Evolutionary conservation across 1,140 invertebrate genomes (phyloP).

Genomic region (Pseudomyrmex cubaensis): DNA sequence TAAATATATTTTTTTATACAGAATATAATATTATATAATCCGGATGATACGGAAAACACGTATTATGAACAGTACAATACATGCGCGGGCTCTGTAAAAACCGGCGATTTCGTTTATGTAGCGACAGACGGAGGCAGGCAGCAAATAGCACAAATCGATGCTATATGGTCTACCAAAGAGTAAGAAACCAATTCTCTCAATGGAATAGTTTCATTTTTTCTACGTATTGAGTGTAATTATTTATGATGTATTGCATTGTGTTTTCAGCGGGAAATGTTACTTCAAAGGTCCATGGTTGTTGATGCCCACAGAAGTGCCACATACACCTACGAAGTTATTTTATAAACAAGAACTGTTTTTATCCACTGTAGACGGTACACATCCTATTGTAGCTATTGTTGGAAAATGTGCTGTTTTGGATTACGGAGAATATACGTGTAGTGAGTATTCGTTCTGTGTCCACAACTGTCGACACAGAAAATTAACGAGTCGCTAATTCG

Average conservation of each 20-base stretch:
- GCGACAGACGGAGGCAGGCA: conserved; percentile 94
- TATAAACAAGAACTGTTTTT: conserved; percentile 98
- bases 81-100: conserved; percentile 93
- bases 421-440: conserved; percentile 95
- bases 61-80: conserved; percentile 98
- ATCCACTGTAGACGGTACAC: conserved; percentile 96
- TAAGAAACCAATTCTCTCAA: conserved; percentile 82
- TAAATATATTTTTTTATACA: conserved; percentile 79
- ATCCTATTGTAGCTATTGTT: conserved; percentile 95
- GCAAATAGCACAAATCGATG: conserved; percentile 96
- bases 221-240: background rate
- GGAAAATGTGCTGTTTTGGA: conserved; percentile 96
- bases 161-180: conserved; percentile 96
- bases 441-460: conserved; percentile 86
- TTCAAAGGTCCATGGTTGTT: conserved; percentile 98
- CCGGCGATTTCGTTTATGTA: conserved; percentile 97
- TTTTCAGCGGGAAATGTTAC: conserved; percentile 92
- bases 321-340: conserved; percentile 91
- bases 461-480: too few species aligned
- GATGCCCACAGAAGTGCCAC: conserved; percentile 93
- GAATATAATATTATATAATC: conserved; percentile 90
- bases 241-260: conserved; percentile 22
- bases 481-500: too few species aligned
- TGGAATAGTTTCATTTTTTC: background rate
- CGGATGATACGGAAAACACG: conserved; percentile 90